A percentile compares a stretch with the other conserved stretches of the same genome.
Evolutionary conservation across 2,113 vertebrate genomes (phyloP).

Genomic region (Eulacestoma nigropectus): DNA sequence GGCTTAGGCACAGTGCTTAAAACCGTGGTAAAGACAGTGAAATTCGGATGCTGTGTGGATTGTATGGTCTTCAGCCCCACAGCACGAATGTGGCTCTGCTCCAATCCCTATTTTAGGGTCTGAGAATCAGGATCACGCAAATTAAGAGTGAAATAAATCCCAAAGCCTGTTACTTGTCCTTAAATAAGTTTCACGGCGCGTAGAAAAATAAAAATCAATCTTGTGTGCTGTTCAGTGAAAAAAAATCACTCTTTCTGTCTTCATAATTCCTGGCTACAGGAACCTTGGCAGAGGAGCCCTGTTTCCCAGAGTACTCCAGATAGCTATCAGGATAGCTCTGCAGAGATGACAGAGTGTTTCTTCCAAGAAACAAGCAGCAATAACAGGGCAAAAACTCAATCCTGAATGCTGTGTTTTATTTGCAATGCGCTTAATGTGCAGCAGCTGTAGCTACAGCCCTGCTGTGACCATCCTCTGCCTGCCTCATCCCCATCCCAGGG

Average conservation of each 20-base stretch:
- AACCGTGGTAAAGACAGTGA: neutral
- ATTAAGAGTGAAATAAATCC: neutral
- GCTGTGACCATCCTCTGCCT: neutral
- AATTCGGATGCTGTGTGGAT: neutral
- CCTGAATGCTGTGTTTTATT: neutral
- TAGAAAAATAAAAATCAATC: conserved; percentile 1
- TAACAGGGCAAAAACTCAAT: neutral
- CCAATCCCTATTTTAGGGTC: neutral
- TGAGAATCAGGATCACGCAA: neutral
- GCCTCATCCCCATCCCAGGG: neutral
- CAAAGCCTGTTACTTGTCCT: neutral
- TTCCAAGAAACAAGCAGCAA: neutral
- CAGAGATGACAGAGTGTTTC: neutral
- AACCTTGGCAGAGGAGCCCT: neutral
- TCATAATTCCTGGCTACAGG: neutral
- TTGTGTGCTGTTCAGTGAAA: neutral
- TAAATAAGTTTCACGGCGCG: neutral
- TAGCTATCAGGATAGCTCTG: neutral
- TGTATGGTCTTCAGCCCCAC: neutral
- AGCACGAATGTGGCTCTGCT: neutral
- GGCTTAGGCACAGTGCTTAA: neutral
- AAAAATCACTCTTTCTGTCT: neutral
- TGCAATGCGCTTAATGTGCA: neutral
- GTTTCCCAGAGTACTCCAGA: neutral
- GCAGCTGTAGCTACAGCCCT: neutral